Evolutionary conservation across 2,888 invertebrate genomes (phyloP).

Genomic region (Sinohyriopsis cumingii): DNA sequence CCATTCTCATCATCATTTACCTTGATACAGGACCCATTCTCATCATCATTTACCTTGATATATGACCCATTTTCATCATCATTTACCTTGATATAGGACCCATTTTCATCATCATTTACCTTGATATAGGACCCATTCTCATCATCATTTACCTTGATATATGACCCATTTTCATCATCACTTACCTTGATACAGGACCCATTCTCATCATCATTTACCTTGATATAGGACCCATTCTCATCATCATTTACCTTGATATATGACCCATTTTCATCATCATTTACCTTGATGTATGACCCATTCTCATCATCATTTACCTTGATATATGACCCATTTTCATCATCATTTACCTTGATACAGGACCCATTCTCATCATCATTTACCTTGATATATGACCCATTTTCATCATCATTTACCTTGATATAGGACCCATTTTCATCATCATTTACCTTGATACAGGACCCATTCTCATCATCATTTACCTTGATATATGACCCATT

Average conservation of each 20-base stretch:
- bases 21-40: constrained; percentile 81
- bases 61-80: constrained; percentile 78
- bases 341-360: no score
- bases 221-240: constrained; percentile 80
- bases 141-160: no score
- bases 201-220: constrained; percentile 71
- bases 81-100: no score
- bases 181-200: no score
- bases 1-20: constrained; percentile 72
- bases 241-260: no score
- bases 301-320: constrained; percentile 72
- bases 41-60: no score
- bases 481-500: constrained; percentile 97
- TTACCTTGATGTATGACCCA: no score
- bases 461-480: no score
- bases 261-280: constrained; percentile 76
- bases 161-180: constrained; percentile 78
- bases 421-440: no score
- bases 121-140: constrained; percentile 80
- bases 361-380: constrained; percentile 74
- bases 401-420: constrained; percentile 81
- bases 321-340: constrained; percentile 79
- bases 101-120: constrained; percentile 72
- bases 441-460: constrained; percentile 86
- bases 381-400: constrained; percentile 96